Conservation (phyloP, 92 coral and sea anemone genomes). For the Isaurus tuberculatus region DNA sequence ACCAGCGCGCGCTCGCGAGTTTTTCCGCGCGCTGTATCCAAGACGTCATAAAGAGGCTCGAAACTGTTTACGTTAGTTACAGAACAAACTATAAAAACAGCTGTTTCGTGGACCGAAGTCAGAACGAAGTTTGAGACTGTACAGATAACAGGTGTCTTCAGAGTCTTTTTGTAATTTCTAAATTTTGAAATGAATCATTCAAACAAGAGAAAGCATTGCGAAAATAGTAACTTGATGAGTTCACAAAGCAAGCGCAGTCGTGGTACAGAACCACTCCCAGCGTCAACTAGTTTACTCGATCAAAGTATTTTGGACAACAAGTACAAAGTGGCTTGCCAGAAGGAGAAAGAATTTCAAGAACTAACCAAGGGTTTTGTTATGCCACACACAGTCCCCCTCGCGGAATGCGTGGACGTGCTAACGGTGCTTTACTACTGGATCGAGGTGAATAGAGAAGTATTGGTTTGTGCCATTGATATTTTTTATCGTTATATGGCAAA, state of each 20-base stretch:
- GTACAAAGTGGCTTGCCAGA: not conserved
- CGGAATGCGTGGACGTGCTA: not conserved
- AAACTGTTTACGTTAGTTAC: not conserved
- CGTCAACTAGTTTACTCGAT: not conserved
- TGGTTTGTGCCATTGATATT: constrained; percentile 16
- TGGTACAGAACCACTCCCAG: not conserved
- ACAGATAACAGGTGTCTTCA: not conserved
- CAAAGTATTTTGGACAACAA: constrained; percentile 5
- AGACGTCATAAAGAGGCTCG: not conserved
- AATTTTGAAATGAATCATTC: not conserved
- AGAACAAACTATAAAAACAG: not conserved
- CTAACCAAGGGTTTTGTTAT: not conserved
- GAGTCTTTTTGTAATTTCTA: not conserved
- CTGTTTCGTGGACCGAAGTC: not conserved
- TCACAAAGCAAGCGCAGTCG: constrained; percentile 4
- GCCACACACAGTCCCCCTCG: not conserved
- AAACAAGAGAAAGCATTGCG: constrained; percentile 5
- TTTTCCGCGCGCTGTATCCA: not conserved
- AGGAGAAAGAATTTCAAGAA: constrained; percentile 6
- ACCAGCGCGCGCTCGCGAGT: not conserved
- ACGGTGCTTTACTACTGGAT: constrained; percentile 4
- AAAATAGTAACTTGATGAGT: not conserved
- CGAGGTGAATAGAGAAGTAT: not conserved
- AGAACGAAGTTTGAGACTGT: not conserved
- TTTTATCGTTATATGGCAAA: constrained; percentile 23